phyloP scores from a whole-genome alignment of 2,888 invertebrate species.

The Melangyna quadrimaculata region DNA sequence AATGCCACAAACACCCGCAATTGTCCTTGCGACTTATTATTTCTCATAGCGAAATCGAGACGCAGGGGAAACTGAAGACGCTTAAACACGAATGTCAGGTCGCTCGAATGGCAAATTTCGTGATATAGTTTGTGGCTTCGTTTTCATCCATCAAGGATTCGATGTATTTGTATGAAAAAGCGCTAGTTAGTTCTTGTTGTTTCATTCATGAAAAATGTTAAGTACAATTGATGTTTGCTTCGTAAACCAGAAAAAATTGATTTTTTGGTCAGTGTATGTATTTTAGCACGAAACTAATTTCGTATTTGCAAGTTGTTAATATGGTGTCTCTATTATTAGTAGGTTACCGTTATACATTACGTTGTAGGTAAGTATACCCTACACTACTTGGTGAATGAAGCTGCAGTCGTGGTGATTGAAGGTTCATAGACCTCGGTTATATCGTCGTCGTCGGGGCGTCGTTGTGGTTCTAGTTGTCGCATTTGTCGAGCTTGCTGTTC shows the following conservation, averaged over 20 bases:
- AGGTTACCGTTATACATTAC: conserved; percentile 24
- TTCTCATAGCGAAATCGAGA: no score
- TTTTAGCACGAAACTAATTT: conserved; percentile 56
- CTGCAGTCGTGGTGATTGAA: conserved; percentile 28
- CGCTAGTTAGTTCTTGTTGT: no score
- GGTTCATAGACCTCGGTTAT: conserved; percentile 47
- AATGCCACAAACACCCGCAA: no score
- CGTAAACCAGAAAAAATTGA: neutral
- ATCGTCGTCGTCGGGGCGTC: neutral
- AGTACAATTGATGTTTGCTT: no score
- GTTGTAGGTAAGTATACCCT: neutral
- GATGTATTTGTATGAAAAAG: no score
- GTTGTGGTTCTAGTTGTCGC: neutral
- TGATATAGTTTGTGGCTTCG: no score
- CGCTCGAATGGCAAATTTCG: no score
- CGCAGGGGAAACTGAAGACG: no score
- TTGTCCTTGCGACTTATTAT: no score
- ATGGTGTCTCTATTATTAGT: conserved; percentile 31
- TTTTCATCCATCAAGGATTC: no score
- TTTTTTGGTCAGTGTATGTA: neutral
- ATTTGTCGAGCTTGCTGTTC: neutral
- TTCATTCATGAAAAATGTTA: no score
- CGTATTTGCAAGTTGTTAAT: conserved; percentile 58
- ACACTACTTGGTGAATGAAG: neutral
- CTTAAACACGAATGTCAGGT: no score